Base-by-base conservation (phyloP, 2,888 invertebrate genomes). In the Opisthograptis luteolata region DNA sequence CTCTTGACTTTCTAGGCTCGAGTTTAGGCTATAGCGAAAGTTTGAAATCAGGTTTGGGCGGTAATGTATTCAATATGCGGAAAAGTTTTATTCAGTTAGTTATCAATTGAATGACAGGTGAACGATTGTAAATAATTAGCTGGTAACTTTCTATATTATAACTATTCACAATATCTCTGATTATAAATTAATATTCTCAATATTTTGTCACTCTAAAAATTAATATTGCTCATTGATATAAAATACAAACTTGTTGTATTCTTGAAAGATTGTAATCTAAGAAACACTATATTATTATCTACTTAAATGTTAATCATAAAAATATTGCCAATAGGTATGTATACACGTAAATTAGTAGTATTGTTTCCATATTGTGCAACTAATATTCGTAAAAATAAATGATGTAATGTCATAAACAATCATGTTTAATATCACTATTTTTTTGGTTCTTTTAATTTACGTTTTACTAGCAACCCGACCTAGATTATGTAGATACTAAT, bases 311-410 rank as follows among this genome's bases (percentile, higher is more conserved):
- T 67, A 70, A 49, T 20, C 34, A 44, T 69, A 73, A 67, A 63
- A 55, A 67, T 73, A 70, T 67, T 71, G 72, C 73, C 73, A 75
- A 74, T 76, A n/a, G n/a, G n/a, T n/a, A n/a, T n/a, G n/a, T n/a
- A 74, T 77, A 78, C 71, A 75, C 66, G 20, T 50, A 45, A 40
- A 44, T 32, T 60, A 65, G 74, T 79, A 79, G 78, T 75, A 73
- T 64, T 71, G 77, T 80, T 80, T 80, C 68, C 64, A 73, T 68
- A 77, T 76, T 79, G 70, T 81, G 80, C 79, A 83, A 83, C 66
- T 62, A 54, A 61, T 62, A 68, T 73, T 70, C 70, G 73, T 69
- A 69, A 78, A 84, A 85, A 80, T 84, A 82, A 76, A 80, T 68
- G 54, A 72, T 76, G 70, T 50, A 19, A 50, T 39, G 44, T 55